Evolutionary conservation across 2,888 invertebrate genomes (phyloP).

Genomic region (Drosophila imparisetae): DNA sequence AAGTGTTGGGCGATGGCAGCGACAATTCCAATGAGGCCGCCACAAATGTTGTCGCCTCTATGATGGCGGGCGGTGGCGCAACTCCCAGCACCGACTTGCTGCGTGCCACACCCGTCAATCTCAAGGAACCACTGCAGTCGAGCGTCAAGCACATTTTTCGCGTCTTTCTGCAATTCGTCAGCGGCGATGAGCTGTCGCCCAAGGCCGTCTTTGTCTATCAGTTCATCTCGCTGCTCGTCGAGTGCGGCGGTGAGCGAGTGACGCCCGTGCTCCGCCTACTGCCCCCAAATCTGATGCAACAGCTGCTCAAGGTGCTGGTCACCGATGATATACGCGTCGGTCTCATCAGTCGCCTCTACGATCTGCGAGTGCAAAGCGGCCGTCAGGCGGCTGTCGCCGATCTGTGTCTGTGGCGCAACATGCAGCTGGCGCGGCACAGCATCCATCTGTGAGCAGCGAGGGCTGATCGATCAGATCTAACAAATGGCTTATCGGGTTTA

Average conservation of each 20-base stretch:
- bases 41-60: constrained; percentile 29
- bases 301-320: constrained; percentile 88
- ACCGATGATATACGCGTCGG: constrained; percentile 84
- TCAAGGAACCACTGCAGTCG: constrained; percentile 88
- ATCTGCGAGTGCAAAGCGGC: constrained; percentile 90
- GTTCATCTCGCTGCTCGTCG: constrained; percentile 90
- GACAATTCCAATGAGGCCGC: constrained; percentile 86
- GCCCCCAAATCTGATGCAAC: constrained; percentile 91
- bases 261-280: constrained; percentile 90
- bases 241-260: constrained; percentile 90
- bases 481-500: constrained; percentile 15
- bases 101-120: constrained; percentile 67
- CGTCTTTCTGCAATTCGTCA: constrained; percentile 88
- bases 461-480: constrained; percentile 8
- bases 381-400: constrained; percentile 94
- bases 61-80: constrained; percentile 33
- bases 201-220: constrained; percentile 93
- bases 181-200: constrained; percentile 90
- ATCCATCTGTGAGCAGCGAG: constrained; percentile 76
- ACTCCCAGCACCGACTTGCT: constrained; percentile 39
- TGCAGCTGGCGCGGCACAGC: constrained; percentile 86
- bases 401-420: constrained; percentile 93
- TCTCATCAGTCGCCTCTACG: constrained; percentile 87
- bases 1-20: constrained; percentile 86
- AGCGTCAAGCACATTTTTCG: constrained; percentile 89